These are phyloP conservation scores for Mormyrus proboscirostris DNA, from an alignment of 2,797 vertebrate genomes.

Conservation along the genomic window DNA sequence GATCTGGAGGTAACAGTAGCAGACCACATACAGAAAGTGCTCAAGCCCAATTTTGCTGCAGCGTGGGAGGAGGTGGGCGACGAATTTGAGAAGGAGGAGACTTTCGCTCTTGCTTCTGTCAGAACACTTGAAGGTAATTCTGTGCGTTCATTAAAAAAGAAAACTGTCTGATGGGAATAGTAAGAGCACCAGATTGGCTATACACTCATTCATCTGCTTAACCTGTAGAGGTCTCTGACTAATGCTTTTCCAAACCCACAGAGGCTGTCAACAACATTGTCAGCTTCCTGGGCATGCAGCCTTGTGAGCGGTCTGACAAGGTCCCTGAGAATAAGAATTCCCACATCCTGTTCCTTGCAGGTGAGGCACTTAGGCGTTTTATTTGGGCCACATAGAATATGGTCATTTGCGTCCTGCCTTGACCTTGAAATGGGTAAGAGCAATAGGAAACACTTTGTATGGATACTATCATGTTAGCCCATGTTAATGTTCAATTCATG, in stretches of 20 bases:
- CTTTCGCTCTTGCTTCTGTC: constrained; percentile 85
- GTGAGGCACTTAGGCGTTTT: constrained; percentile 53
- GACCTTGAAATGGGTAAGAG: not conserved
- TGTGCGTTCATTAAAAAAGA: not conserved
- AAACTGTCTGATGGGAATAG: not conserved
- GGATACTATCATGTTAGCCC: not conserved
- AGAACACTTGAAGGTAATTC: constrained; percentile 82
- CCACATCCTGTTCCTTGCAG: constrained; percentile 84
- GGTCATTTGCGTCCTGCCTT: not conserved
- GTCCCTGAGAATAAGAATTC: constrained; percentile 97
- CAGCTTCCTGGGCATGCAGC: constrained; percentile 95
- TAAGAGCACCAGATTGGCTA: not conserved
- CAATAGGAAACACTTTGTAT: not conserved
- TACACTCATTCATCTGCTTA: not conserved
- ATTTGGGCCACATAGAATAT: not conserved
- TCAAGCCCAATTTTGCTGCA: constrained; percentile 88
- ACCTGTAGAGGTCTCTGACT: not conserved
- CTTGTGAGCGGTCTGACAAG: constrained; percentile 93
- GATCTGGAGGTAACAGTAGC: constrained; percentile 87
- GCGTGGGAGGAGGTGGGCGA: constrained; percentile 96
- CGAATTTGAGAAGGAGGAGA: constrained; percentile 91
- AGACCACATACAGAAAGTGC: constrained; percentile 90
- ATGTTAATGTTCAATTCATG: not conserved
- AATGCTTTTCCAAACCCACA: constrained; percentile 46
- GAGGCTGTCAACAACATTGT: constrained; percentile 92